These are phyloP conservation scores for Ciconia maguari DNA, from an alignment of 2,113 vertebrate genomes.

Conservation along the genomic window DNA sequence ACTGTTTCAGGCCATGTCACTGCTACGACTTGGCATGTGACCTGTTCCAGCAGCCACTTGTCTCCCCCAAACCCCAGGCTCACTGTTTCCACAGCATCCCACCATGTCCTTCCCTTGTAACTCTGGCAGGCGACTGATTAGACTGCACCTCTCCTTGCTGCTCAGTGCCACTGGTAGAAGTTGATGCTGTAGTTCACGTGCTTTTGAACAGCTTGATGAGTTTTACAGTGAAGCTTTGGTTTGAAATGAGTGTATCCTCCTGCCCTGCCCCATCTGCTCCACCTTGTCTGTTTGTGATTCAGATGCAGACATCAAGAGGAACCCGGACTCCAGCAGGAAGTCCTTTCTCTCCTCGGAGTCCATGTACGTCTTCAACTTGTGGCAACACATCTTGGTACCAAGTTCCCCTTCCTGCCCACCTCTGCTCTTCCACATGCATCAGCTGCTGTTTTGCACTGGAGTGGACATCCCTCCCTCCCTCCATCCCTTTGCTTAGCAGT, in stretches of 20 bases:
- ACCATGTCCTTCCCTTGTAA: background rate
- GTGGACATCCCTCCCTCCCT: background rate
- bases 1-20: background rate
- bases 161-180: background rate
- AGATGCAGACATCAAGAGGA: slow-evolving; percentile 91
- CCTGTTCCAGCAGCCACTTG: background rate
- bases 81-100: background rate
- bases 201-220: background rate
- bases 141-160: background rate
- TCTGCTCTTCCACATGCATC: background rate
- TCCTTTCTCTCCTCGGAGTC: slow-evolving; percentile 84
- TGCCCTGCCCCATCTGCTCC: background rate
- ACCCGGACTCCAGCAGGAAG: slow-evolving; percentile 71
- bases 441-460: background rate
- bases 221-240: background rate
- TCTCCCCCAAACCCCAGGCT: background rate
- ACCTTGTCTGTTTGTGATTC: slow-evolving; percentile 46
- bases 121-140: background rate
- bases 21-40: background rate
- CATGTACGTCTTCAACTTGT: slow-evolving; percentile 73
- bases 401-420: background rate
- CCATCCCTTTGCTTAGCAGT: background rate
- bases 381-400: background rate
- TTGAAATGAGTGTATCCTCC: background rate
- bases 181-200: background rate